phyloP scores from a whole-genome alignment of 2,888 invertebrate genomes.

The Drosophila pegasa region DNA sequence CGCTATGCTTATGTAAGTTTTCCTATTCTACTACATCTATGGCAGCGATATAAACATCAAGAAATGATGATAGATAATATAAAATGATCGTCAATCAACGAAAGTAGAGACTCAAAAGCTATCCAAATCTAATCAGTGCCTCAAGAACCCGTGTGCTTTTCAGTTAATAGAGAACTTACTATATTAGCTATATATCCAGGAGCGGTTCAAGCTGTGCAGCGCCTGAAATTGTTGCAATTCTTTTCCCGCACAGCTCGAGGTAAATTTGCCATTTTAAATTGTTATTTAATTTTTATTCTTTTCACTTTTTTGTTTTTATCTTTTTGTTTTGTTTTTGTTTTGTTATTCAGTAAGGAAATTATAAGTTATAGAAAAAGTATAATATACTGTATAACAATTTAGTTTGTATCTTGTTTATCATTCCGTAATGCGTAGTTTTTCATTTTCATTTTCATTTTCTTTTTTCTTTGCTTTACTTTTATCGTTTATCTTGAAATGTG shows the following conservation, averaged over 20 bases:
- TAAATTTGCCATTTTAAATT: constrained; percentile 58
- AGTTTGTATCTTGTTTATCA: constrained; percentile 59
- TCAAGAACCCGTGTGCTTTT: too few species aligned
- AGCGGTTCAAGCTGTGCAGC: not conserved
- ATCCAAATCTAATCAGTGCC: too few species aligned
- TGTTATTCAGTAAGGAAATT: constrained; percentile 83
- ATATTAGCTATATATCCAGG: not conserved
- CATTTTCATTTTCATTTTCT: constrained; percentile 5
- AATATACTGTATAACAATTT: constrained; percentile 84
- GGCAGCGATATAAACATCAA: too few species aligned
- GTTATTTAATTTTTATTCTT: constrained; percentile 76
- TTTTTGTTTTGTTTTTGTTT: constrained; percentile 47
- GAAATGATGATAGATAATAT: too few species aligned
- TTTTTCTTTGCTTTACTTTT: constrained; percentile 31
- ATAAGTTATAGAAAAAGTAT: constrained; percentile 84
- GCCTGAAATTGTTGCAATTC: not conserved
- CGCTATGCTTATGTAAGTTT: too few species aligned
- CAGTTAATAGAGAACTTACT: too few species aligned
- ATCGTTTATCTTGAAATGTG: constrained; percentile 44
- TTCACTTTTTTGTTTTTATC: constrained; percentile 54
- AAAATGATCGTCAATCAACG: too few species aligned
- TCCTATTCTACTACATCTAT: too few species aligned
- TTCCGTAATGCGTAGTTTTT: constrained; percentile 54
- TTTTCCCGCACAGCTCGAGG: not conserved
- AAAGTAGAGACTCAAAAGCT: too few species aligned